These are phyloP conservation scores for Stigmatopora argus DNA, from an alignment of 2,113 vertebrate genomes.

Conservation along the genomic window DNA sequence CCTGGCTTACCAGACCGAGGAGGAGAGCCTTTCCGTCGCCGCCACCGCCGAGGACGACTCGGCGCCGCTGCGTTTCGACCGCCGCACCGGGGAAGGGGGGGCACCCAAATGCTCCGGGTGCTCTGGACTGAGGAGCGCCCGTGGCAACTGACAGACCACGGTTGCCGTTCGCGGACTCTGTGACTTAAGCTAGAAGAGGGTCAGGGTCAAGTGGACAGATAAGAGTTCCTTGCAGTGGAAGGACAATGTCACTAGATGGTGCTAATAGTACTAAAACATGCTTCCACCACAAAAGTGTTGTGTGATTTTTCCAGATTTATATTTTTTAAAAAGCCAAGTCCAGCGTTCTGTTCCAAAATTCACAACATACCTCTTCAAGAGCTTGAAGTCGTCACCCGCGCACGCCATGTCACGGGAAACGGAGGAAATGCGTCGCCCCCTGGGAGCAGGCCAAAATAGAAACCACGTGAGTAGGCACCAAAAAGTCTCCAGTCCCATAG, in stretches of 20 bases:
- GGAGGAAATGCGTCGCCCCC: not conserved
- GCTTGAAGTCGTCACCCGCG: not conserved
- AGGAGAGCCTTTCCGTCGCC: constrained; percentile 18
- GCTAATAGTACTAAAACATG: too few species aligned
- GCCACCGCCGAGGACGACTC: constrained; percentile 34
- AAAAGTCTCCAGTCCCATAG: not conserved
- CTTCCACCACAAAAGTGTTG: too few species aligned
- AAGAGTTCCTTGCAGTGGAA: too few species aligned
- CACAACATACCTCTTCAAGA: too few species aligned
- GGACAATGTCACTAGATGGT: too few species aligned
- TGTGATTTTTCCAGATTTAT: too few species aligned
- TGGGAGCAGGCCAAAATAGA: not conserved
- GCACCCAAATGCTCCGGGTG: constrained; percentile 52
- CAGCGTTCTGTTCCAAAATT: too few species aligned
- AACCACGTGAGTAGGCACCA: not conserved
- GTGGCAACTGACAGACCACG: constrained; percentile 17
- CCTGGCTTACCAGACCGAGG: constrained; percentile 49
- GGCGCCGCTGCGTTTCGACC: constrained; percentile 61
- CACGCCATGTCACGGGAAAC: not conserved
- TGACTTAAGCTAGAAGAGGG: not conserved
- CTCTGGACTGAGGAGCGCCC: constrained; percentile 14
- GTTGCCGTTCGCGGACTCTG: too few species aligned
- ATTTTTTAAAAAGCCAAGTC: too few species aligned
- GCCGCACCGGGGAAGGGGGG: constrained; percentile 42
- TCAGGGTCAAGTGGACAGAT: too few species aligned